A percentile compares a stretch with the other conserved stretches of the same genome.
Conservation (phyloP, 1,140 invertebrate species). For the Calliopsis andreniformis region DNA sequence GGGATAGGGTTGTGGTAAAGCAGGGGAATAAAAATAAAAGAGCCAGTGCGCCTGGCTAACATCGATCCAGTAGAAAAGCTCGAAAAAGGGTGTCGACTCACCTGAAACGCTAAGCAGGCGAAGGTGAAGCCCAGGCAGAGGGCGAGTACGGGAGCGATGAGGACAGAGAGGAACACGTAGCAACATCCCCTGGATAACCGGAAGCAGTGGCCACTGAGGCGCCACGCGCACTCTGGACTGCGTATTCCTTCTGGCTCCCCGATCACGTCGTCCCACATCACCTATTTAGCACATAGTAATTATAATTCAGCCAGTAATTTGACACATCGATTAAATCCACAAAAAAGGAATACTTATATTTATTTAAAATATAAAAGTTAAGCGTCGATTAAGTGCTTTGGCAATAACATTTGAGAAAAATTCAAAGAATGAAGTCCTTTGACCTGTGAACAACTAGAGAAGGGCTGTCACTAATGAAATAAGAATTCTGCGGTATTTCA, state of each 20-base stretch:
- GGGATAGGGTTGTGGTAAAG: no score
- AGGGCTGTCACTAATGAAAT: no score
- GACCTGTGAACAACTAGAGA: no score
- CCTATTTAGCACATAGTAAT: constrained; percentile 77
- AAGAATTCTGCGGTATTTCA: no score
- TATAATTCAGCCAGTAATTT: no score
- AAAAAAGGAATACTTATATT: no score
- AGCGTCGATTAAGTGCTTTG: no score
- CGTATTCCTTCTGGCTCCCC: constrained; percentile 89
- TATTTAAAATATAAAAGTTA: no score
- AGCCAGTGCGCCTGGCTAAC: not conserved
- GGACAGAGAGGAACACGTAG: constrained; percentile 86
- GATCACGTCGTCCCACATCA: constrained; percentile 89
- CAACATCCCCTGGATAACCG: constrained; percentile 86
- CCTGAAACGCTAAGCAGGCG: constrained; percentile 88
- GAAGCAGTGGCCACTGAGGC: constrained; percentile 87
- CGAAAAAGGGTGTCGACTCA: constrained; percentile 69
- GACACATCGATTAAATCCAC: no score
- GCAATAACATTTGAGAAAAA: no score
- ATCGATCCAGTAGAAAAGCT: constrained; percentile 1
- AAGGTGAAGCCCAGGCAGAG: constrained; percentile 87
- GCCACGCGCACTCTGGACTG: constrained; percentile 89
- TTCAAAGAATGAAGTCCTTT: no score
- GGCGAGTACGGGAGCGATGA: constrained; percentile 86
- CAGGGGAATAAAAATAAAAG: constrained; percentile 1